phyloP scores from a whole-genome alignment of 2,113 vertebrate species.

The Sphaerodactylus townsendi region DNA sequence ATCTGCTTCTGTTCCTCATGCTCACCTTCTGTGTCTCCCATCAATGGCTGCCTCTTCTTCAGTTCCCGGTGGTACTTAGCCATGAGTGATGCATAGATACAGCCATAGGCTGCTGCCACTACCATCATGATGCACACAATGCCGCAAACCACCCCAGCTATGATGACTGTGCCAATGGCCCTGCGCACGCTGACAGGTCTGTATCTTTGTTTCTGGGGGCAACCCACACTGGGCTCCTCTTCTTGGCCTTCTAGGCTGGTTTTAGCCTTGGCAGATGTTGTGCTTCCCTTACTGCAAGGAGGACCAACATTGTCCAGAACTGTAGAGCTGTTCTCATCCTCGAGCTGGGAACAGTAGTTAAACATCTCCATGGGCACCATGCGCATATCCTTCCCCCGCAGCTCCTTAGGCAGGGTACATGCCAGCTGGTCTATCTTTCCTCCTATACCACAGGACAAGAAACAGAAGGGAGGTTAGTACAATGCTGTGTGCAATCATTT shows the following conservation, averaged over 20 bases:
- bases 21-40: constrained; percentile 93
- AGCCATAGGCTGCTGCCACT: constrained; percentile 94
- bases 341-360: constrained; percentile 95
- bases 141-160: constrained; percentile 94
- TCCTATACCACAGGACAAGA: constrained; percentile 72
- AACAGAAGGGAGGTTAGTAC: constrained; percentile 25
- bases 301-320: constrained; percentile 78
- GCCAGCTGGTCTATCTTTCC: constrained; percentile 94
- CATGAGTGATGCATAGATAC: constrained; percentile 98
- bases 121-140: constrained; percentile 99
- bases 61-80: constrained; percentile 97
- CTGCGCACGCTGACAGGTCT: constrained; percentile 91
- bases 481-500: background rate
- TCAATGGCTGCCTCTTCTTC: constrained; percentile 95
- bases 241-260: constrained; percentile 67
- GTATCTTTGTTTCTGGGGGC: constrained; percentile 85
- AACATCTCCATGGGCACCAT: constrained; percentile 98
- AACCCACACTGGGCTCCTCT: constrained; percentile 74
- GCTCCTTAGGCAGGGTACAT: constrained; percentile 95
- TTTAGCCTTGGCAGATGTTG: constrained; percentile 72
- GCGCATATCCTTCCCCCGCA: constrained; percentile 94
- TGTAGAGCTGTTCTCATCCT: constrained; percentile 85
- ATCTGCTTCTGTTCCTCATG: constrained; percentile 96
- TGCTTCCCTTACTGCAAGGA: constrained; percentile 84
- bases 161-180: constrained; percentile 96